Conservation (phyloP, 1,140 invertebrate genomes). For the Phortica variegata region DNA sequence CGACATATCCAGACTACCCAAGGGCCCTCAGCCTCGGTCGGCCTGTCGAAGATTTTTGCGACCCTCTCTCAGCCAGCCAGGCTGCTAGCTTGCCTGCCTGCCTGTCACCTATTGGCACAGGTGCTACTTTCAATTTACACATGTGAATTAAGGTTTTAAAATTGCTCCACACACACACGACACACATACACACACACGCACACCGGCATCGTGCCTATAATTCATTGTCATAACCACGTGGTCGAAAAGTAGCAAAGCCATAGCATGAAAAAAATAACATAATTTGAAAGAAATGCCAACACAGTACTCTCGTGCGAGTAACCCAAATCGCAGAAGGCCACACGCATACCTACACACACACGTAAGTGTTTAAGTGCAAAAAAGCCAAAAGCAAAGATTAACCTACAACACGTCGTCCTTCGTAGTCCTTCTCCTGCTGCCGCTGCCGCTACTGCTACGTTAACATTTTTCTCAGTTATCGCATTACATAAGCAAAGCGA, state of each 20-base stretch:
- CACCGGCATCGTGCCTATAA: slow-evolving; percentile 26
- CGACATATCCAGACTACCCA: too few relatives aligned
- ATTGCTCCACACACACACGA: slow-evolving; percentile 33
- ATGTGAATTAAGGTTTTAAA: slow-evolving; percentile 54
- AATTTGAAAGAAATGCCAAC: too few relatives aligned
- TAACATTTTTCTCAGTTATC: neutral
- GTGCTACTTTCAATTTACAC: slow-evolving; percentile 51
- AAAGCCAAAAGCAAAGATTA: slow-evolving; percentile 28
- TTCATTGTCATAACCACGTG: slow-evolving; percentile 48
- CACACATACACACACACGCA: slow-evolving; percentile 1
- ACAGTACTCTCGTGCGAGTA: too few relatives aligned
- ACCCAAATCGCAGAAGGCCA: too few relatives aligned
- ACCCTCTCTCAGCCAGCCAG: slow-evolving; percentile 24
- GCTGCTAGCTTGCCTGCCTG: slow-evolving; percentile 9
- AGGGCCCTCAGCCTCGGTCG: too few relatives aligned
- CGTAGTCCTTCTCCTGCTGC: too few relatives aligned
- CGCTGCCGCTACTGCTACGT: neutral
- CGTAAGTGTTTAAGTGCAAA: too few relatives aligned
- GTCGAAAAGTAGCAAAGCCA: too few relatives aligned
- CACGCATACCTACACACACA: too few relatives aligned
- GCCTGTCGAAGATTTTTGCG: too few relatives aligned
- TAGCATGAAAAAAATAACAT: too few relatives aligned
- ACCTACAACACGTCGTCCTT: slow-evolving; percentile 19
- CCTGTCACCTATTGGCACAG: slow-evolving; percentile 22
- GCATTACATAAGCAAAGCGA: neutral